phyloP scores from a whole-genome alignment of 2,888 invertebrate genomes.

The Morinoia aosen region DNA sequence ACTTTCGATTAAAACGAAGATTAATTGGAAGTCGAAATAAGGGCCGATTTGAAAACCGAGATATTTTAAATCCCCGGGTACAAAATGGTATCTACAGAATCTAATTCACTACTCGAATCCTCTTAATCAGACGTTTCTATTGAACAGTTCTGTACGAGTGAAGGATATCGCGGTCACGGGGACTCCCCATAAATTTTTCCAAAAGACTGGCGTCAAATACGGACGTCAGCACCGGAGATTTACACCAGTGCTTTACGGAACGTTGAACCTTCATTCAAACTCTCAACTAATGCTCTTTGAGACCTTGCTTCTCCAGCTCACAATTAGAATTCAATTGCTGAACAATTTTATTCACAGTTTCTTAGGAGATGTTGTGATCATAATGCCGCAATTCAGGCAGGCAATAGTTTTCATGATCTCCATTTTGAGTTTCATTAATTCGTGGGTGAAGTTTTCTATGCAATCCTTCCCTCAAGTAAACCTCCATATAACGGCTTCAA shows the following conservation, averaged over 20 bases:
- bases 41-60: neutral
- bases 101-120: neutral
- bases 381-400: neutral
- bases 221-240: neutral
- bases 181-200: neutral
- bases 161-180: neutral
- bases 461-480: neutral
- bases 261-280: neutral
- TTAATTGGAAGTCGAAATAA: neutral
- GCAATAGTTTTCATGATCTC: neutral
- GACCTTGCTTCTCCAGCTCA: neutral
- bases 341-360: too few species aligned
- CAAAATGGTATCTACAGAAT: neutral
- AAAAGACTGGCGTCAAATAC: neutral
- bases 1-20: neutral
- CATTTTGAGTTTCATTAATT: neutral
- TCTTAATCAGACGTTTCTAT: neutral
- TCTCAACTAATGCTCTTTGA: neutral
- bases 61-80: neutral
- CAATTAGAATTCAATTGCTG: too few species aligned
- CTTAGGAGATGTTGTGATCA: too few species aligned
- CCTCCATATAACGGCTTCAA: neutral
- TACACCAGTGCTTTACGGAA: neutral
- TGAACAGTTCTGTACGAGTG: neutral
- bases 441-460: neutral